These are phyloP conservation scores for Chironomus riparius DNA, from an alignment of 2,888 invertebrate species.

Conservation along the genomic window DNA sequence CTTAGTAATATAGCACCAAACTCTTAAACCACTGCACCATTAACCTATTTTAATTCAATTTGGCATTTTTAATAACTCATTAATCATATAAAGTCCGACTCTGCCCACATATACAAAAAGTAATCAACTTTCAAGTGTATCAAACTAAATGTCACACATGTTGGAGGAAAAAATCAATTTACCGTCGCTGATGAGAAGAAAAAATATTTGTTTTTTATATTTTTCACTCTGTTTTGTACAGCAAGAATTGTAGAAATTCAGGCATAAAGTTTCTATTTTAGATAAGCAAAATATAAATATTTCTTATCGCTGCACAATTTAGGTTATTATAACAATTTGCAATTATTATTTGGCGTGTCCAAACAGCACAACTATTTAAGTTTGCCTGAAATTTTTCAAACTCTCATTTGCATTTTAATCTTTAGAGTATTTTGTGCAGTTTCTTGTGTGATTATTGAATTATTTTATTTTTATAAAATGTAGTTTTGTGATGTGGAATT, in stretches of 20 bases:
- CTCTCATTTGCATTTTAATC: constrained; percentile 16
- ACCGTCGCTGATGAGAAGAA: constrained; percentile 3
- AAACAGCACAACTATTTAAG: constrained; percentile 12
- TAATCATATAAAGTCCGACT: neutral
- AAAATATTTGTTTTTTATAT: neutral
- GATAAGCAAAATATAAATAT: neutral
- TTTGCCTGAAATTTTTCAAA: neutral
- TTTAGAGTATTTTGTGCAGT: neutral
- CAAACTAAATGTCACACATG: constrained; percentile 2
- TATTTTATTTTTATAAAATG: neutral
- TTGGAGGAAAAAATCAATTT: neutral
- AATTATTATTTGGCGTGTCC: neutral
- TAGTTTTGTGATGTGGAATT: neutral
- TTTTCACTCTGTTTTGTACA: neutral
- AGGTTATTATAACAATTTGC: neutral
- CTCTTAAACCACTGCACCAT: neutral
- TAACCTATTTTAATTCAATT: too few relatives aligned
- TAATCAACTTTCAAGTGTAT: neutral
- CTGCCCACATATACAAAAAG: neutral
- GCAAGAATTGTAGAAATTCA: neutral
- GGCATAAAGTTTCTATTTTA: constrained; percentile 4
- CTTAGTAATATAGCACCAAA: too few relatives aligned
- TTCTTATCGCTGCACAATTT: neutral
- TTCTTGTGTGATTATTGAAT: neutral
- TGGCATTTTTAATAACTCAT: neutral